phyloP scores from a whole-genome alignment of 2,113 vertebrate genomes.

The Gambusia holbrooki region DNA sequence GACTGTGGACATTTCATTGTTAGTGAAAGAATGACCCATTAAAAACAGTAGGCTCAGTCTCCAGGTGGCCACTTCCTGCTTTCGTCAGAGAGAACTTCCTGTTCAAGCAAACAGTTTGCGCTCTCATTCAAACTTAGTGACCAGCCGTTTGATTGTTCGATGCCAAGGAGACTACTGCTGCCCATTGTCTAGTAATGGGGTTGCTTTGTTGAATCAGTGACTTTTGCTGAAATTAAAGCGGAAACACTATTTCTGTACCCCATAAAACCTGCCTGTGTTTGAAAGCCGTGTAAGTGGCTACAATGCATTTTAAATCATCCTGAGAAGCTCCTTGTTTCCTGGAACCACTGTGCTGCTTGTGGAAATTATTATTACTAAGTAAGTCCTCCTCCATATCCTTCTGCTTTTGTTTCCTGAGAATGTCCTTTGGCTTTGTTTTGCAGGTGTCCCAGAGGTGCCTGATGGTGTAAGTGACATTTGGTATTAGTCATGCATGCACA shows the following conservation, averaged over 20 bases:
- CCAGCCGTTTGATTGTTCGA: constrained; percentile 65
- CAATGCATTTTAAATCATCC: background rate
- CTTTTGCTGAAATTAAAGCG: constrained; percentile 32
- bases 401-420: constrained; percentile 52
- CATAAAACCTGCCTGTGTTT: background rate
- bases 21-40: constrained; percentile 62
- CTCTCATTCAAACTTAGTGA: constrained; percentile 46
- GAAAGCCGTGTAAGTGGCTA: background rate
- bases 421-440: constrained; percentile 55
- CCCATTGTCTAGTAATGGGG: constrained; percentile 55
- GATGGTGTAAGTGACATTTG: constrained; percentile 69
- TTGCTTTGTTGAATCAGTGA: constrained; percentile 35
- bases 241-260: background rate
- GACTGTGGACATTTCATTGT: constrained; percentile 71
- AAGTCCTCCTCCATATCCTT: constrained; percentile 24
- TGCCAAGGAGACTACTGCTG: constrained; percentile 32
- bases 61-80: constrained; percentile 76
- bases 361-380: constrained; percentile 1
- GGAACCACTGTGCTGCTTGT: constrained; percentile 13
- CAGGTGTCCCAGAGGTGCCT: constrained; percentile 64
- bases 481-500: background rate
- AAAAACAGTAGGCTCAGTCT: constrained; percentile 41
- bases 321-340: constrained; percentile 35
- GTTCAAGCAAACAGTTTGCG: constrained; percentile 62
- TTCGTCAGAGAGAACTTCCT: constrained; percentile 72